Evolutionary conservation across 2,797 vertebrate species (phyloP).

Genomic region (Cetoscarus ocellatus): DNA sequence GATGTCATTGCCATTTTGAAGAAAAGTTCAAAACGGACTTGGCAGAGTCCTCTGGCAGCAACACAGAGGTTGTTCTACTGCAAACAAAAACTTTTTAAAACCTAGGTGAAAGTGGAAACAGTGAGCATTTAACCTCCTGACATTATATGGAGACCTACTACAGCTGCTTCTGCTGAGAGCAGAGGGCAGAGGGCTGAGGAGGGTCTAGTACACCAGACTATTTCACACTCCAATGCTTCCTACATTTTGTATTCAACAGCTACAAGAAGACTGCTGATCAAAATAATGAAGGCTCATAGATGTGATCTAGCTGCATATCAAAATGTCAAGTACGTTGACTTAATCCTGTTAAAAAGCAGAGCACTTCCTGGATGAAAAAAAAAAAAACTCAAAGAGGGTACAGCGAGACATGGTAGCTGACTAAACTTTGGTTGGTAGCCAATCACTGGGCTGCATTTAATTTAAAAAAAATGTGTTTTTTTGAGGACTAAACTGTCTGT

Average conservation of each 20-base stretch:
- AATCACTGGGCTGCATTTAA: too few relatives aligned
- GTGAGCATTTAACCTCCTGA: constrained; percentile 18
- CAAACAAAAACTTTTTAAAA: constrained; percentile 18
- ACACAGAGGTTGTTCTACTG: background rate
- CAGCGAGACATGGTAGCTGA: too few relatives aligned
- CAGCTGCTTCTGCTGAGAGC: constrained; percentile 3
- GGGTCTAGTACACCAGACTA: constrained; percentile 42
- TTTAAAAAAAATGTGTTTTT: background rate
- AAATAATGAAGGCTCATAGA: constrained; percentile 33
- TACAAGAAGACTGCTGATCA: constrained; percentile 22
- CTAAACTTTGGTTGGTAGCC: too few relatives aligned
- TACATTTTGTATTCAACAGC: constrained; percentile 27
- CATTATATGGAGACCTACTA: background rate
- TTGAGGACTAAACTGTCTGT: constrained; percentile 5
- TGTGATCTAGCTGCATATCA: constrained; percentile 11
- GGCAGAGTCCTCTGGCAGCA: background rate
- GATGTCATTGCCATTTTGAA: background rate
- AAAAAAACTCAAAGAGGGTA: background rate
- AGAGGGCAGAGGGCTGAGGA: background rate
- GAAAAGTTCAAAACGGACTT: background rate
- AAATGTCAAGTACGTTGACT: constrained; percentile 27
- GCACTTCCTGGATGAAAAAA: background rate
- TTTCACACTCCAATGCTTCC: constrained; percentile 63
- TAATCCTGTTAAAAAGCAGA: background rate
- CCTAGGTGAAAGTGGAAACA: constrained; percentile 1